These are phyloP conservation scores for Aratinga solstitialis DNA, from an alignment of 2,797 vertebrate genomes.

Conservation along the genomic window DNA sequence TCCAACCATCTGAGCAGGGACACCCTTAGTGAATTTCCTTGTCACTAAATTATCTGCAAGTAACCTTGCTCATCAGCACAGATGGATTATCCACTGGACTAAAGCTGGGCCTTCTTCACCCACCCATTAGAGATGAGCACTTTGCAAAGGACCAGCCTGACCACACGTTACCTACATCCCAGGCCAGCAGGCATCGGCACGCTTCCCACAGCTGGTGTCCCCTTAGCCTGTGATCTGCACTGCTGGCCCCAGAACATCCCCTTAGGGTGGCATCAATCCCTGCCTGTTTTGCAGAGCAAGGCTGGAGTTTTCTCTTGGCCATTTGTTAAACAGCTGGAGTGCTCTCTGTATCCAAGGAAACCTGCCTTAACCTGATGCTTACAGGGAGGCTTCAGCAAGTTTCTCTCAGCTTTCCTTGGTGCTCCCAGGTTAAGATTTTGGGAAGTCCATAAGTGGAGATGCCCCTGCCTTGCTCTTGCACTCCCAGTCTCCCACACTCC, in stretches of 20 bases:
- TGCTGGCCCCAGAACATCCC: not conserved
- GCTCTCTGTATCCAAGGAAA: slow-evolving; percentile 68
- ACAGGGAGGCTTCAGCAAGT: not conserved
- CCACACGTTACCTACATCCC: not conserved
- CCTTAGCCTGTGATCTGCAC: not conserved
- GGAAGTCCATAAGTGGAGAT: not conserved
- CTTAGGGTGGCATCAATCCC: not conserved
- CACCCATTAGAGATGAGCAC: not conserved
- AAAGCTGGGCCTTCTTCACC: not conserved
- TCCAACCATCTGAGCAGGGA: not conserved
- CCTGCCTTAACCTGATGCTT: slow-evolving; percentile 55
- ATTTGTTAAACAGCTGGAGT: slow-evolving; percentile 65
- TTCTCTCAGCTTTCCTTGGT: not conserved
- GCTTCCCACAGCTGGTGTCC: not conserved
- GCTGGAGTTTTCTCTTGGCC: slow-evolving; percentile 40
- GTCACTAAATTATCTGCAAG: not conserved
- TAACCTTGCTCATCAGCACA: not conserved
- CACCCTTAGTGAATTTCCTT: not conserved
- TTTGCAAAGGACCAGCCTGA: not conserved
- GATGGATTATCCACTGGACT: not conserved
- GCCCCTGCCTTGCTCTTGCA: not conserved
- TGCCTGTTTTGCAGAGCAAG: slow-evolving; percentile 25
- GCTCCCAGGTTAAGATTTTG: not conserved
- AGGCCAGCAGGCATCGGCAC: not conserved
- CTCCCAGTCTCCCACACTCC: not conserved